Evolutionary conservation across 1,140 invertebrate genomes (phyloP).

Genomic region (Pemphigus obesinymphae): DNA sequence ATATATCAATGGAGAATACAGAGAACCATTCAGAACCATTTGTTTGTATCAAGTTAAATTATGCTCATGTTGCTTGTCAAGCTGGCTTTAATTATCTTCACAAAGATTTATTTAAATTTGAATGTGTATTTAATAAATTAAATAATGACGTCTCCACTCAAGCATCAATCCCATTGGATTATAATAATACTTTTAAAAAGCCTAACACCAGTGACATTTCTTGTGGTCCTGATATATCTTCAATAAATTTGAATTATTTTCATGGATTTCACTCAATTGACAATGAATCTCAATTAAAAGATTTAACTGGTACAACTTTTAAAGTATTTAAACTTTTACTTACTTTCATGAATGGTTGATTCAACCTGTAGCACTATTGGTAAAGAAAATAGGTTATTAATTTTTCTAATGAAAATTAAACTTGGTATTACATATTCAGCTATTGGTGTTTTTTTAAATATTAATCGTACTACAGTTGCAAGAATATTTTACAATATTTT

Average conservation of each 20-base stretch:
- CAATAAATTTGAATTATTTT: not conserved
- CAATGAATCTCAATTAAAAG: not conserved
- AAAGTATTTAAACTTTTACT: not conserved
- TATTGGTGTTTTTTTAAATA: not conserved
- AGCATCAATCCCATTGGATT: not conserved
- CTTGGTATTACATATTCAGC: not conserved
- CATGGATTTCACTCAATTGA: not conserved
- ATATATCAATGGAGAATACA: not conserved
- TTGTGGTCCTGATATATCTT: not conserved
- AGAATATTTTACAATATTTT: no score
- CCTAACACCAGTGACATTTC: not conserved
- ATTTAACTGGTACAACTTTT: not conserved
- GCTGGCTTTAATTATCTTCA: not conserved
- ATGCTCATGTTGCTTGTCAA: not conserved
- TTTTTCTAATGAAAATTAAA: constrained; percentile 5
- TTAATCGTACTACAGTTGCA: not conserved
- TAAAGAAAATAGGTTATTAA: constrained; percentile 12
- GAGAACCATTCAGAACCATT: not conserved
- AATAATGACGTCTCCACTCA: not conserved
- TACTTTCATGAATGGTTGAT: not conserved
- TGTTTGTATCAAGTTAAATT: not conserved
- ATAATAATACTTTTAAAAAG: not conserved
- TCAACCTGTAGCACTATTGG: not conserved
- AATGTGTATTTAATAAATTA: not conserved
- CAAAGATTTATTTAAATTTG: not conserved